Evolutionary conservation across 2,888 invertebrate genomes (phyloP), one percentile per base, ranked within the genome.

Genomic region (Emmelina monodactyla): DNA sequence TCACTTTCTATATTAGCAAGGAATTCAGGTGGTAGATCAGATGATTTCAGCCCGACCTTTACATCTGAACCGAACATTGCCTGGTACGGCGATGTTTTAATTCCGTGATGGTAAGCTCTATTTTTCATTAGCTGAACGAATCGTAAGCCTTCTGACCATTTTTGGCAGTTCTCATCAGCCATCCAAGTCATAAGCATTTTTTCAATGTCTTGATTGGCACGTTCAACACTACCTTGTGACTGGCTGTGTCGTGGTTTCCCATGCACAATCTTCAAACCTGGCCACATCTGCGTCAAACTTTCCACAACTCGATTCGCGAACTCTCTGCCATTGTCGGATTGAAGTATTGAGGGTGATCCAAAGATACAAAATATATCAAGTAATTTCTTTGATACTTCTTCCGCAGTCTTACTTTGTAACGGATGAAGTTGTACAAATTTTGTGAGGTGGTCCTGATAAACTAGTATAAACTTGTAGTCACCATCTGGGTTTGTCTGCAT

Each of bases 111-210:
- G 43, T 47, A 42, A 13, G 56, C 55, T 44, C 47, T 44, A 40
- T 69, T 71, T 51, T 71, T 69, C 58, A 55, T 58, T 35, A 62
- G 48, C 42, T 68, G 66, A 14, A 67, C 46, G 45, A 64, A 68
- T 22, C 44, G 34, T 34, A 67, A 41, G 10, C 67, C 68, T 45
- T 65, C 52, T 10, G 53, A 55, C 70, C 67, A 72, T 37, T 59
- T 56, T 22, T 32, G 51, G 3, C 49, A 51, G 11, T 54, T 44
- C 31, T 62, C 58, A 28, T 49, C 47, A 22, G 46, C 39, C 53
- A 69, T 41, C 67, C 66, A 71, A 1, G 58, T 43, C 36, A 34
- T 32, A 6, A 62, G 16, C 51, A 64, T 63, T 31, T 61, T 61
- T 44, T 60, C 45, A 12, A 66, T 49, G 39, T 61, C 61, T 44